Evolutionary conservation across 1,140 invertebrate species (phyloP), one percentile per base, ranked within the genome.

Genomic region (Macrotrachela quadricornifera): DNA sequence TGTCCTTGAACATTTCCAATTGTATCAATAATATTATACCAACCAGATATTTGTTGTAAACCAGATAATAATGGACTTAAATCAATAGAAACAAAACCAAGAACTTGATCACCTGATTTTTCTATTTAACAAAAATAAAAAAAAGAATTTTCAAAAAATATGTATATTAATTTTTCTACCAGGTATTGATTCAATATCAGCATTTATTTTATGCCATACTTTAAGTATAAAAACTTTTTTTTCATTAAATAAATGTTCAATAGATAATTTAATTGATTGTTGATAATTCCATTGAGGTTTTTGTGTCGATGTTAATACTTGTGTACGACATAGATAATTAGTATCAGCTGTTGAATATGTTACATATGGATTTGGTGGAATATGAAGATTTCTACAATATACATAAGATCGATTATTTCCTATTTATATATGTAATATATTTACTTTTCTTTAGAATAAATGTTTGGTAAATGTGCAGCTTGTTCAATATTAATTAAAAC

Each of bases 1-100:
- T 69, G 67, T 17, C 67, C 67, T 56, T 62, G 61, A 48, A 64
- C 64, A 42, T 63, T 61, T 2, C 67, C 66, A 57, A 57, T 64
- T 58, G 68, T 64, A 59, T 69, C 65, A 46, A 64, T 61, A 45
- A 70, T 67, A 58, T 70, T 69, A 57, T 70, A 70, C 66, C 68
- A 70, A 46, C 68, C 68, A 61, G 61, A 64, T 39, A 70, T 62
- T 55, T 64, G 60, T 11, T 61, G 59, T 38, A 70, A 51, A 16
- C 68, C 68, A 48, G 58, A 61, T 16, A 58, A 49, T 47, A 70
- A 55, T 41, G 66, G 64, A 17, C 61, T 58, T 46, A 70, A 56
- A 56, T 70, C 68, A 10, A 70, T 64, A 6, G 67, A 65, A 10
- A 69, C 64, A 60, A 66, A 68, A 0, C 68, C 68, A 18, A 70